These are phyloP conservation scores for Hipparchia semele DNA, from an alignment of 2,888 invertebrate species.

Conservation along the genomic window DNA sequence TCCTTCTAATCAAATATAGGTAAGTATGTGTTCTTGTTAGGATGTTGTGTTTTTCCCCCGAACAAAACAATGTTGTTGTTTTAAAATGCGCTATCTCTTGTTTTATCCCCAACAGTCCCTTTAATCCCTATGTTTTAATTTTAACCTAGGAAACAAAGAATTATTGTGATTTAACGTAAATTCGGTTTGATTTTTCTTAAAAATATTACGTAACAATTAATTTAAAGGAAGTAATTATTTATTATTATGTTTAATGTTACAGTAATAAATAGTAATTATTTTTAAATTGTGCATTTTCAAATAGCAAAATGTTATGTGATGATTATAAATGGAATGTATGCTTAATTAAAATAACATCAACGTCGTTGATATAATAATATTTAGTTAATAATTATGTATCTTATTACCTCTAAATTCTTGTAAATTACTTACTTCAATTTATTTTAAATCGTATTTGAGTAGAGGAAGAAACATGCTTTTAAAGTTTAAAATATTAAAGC, in stretches of 20 bases:
- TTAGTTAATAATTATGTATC: background rate
- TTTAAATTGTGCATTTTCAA: no score
- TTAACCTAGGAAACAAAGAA: no score
- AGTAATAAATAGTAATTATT: background rate
- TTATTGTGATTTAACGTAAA: background rate
- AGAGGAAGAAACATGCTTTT: conserved; percentile 1
- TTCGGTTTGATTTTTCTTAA: background rate
- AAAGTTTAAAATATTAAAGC: background rate
- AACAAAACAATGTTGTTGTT: background rate
- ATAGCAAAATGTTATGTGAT: background rate
- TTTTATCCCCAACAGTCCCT: no score
- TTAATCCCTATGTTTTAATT: no score
- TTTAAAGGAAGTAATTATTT: background rate
- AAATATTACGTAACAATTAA: background rate
- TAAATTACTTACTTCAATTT: background rate
- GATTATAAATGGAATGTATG: background rate
- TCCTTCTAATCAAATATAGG: no score
- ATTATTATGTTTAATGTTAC: background rate
- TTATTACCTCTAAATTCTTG: background rate
- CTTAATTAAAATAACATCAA: background rate
- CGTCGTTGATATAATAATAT: background rate
- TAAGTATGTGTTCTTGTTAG: no score
- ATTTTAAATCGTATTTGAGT: background rate
- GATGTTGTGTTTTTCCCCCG: background rate
- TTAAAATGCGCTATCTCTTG: no score